Evolutionary conservation across 1,140 invertebrate genomes (phyloP).

Genomic region (Achatina immaculata): DNA sequence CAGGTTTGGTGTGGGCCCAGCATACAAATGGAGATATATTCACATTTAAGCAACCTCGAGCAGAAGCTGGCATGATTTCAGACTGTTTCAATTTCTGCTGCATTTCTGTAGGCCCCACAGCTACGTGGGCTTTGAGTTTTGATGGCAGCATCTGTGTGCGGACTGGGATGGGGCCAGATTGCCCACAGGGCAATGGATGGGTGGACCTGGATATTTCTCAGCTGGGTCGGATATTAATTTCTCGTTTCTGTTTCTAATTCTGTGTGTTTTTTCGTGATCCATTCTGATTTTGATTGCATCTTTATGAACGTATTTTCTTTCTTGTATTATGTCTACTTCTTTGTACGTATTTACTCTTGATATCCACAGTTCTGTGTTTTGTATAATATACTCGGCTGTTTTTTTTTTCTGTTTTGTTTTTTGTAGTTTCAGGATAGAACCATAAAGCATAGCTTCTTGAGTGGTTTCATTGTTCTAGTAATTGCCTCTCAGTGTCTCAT

Average conservation of each 20-base stretch:
- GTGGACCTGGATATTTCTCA: constrained; percentile 70
- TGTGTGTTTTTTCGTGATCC: too few species aligned
- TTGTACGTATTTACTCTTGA: too few species aligned
- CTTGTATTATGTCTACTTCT: background rate
- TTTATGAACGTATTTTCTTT: too few species aligned
- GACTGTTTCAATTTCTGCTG: constrained; percentile 55
- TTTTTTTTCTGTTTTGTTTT: too few species aligned
- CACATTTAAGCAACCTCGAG: constrained; percentile 56
- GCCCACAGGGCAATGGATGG: constrained; percentile 71
- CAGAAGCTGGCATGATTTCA: constrained; percentile 45
- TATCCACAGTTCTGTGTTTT: too few species aligned
- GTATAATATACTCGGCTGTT: too few species aligned
- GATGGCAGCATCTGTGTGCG: constrained; percentile 71
- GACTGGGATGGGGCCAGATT: constrained; percentile 68
- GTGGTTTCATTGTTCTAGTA: too few species aligned
- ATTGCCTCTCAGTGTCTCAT: too few species aligned
- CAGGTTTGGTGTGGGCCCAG: constrained; percentile 40
- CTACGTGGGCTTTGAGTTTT: constrained; percentile 72
- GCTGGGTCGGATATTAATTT: constrained; percentile 63
- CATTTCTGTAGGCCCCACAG: constrained; percentile 67
- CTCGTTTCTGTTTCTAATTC: background rate
- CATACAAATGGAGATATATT: constrained; percentile 70
- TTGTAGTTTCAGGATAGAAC: too few species aligned
- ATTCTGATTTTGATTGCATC: too few species aligned
- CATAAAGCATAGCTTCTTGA: too few species aligned